phyloP scores from a whole-genome alignment of 2,797 vertebrate genomes.

The Sebastes trivittatus region DNA sequence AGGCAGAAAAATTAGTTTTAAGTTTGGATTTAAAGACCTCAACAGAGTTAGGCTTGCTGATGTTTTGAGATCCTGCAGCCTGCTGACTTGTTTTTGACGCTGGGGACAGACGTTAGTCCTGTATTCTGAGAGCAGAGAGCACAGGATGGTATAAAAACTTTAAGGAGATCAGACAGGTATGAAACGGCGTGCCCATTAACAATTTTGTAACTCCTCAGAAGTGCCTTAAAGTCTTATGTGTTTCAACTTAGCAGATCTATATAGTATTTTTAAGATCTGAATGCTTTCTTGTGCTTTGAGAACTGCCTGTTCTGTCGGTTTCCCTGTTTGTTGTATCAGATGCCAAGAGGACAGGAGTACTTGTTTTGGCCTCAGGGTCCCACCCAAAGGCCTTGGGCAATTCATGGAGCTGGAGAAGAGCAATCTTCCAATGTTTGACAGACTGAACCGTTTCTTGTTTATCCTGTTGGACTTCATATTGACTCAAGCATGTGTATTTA shows the following conservation, averaged over 20 bases:
- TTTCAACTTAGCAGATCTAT: neutral
- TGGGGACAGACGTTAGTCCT: neutral
- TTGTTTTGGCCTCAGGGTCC: constrained; percentile 38
- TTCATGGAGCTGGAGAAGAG: constrained; percentile 19
- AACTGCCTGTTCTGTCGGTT: neutral
- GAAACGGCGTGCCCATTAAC: neutral
- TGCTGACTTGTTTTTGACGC: neutral
- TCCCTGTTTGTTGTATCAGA: constrained; percentile 15
- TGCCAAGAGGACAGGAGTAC: constrained; percentile 26
- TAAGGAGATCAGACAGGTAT: neutral
- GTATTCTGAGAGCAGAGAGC: neutral
- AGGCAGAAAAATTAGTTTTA: no score
- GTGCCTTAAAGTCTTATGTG: neutral
- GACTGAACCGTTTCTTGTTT: constrained; percentile 65
- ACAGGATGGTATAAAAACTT: neutral
- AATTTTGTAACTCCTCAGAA: neutral
- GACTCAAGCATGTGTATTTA: constrained; percentile 49
- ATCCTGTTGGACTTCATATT: constrained; percentile 67
- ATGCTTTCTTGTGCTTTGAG: neutral
- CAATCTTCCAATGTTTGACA: constrained; percentile 43
- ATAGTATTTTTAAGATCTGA: neutral
- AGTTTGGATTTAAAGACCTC: neutral
- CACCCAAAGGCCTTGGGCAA: constrained; percentile 55
- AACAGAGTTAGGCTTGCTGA: neutral
- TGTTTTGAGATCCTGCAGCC: neutral